These are phyloP conservation scores for Amniataba percoides DNA, from an alignment of 2,797 vertebrate genomes.

Conservation along the genomic window DNA sequence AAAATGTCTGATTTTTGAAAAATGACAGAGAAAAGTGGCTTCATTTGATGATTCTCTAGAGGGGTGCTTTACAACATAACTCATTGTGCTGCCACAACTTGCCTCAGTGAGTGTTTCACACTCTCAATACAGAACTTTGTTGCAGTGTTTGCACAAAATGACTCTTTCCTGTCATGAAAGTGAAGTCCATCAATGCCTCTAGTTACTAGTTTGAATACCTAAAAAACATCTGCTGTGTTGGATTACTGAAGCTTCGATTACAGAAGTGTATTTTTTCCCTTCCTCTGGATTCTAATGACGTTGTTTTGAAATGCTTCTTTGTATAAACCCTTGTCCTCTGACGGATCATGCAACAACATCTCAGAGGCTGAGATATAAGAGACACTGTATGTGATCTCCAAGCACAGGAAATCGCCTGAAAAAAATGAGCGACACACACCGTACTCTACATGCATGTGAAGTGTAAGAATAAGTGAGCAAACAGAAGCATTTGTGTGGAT, in stretches of 20 bases:
- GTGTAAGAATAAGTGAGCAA: background rate
- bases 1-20: background rate
- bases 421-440: constrained; percentile 10
- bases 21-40: background rate
- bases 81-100: background rate
- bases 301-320: constrained; percentile 10
- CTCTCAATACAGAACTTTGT: background rate
- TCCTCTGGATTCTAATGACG: background rate
- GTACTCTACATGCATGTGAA: background rate
- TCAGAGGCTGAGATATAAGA: constrained; percentile 36
- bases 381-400: constrained; percentile 29
- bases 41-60: background rate
- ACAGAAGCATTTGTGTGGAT: background rate
- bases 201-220: background rate
- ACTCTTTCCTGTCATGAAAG: background rate
- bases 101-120: background rate
- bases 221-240: background rate
- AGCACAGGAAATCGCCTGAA: constrained; percentile 55
- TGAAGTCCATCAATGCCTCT: background rate
- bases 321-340: background rate
- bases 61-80: background rate
- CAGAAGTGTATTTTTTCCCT: background rate
- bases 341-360: background rate
- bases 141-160: constrained; percentile 2
- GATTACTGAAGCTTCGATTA: background rate